Evolutionary conservation across 2,888 invertebrate species (phyloP).

Genomic region (Acleris cristana): DNA sequence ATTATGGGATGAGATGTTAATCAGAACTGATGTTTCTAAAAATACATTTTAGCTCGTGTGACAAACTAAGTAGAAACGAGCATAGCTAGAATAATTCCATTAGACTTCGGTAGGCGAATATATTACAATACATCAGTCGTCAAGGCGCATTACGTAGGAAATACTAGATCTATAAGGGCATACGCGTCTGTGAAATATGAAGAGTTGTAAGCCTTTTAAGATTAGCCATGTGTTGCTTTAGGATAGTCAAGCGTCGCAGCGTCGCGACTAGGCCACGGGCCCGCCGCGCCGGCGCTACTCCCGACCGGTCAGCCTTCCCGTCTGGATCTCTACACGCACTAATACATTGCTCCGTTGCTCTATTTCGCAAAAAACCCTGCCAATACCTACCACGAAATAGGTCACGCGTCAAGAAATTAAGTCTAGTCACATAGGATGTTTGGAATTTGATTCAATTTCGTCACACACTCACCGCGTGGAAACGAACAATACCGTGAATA

Average conservation of each 20-base stretch:
- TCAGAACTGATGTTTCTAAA: not conserved
- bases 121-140: constrained; percentile 23
- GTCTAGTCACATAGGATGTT: constrained; percentile 2
- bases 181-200: not conserved
- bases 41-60: not conserved
- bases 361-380: constrained; percentile 26
- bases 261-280: constrained; percentile 55
- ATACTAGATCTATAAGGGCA: not conserved
- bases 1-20: too few species aligned
- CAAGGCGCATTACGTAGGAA: not conserved
- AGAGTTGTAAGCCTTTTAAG: not conserved
- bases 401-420: not conserved
- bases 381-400: constrained; percentile 13
- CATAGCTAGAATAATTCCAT: constrained; percentile 8
- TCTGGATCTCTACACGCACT: constrained; percentile 34
- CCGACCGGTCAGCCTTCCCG: constrained; percentile 29
- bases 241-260: constrained; percentile 55
- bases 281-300: constrained; percentile 48
- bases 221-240: constrained; percentile 37
- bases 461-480: constrained; percentile 18
- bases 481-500: constrained; percentile 29
- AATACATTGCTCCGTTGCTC: constrained; percentile 32
- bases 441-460: constrained; percentile 19
- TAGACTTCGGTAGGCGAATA: constrained; percentile 14
- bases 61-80: not conserved